phyloP scores from a whole-genome alignment of 2,113 vertebrate species.

The Cottus gobio region DNA sequence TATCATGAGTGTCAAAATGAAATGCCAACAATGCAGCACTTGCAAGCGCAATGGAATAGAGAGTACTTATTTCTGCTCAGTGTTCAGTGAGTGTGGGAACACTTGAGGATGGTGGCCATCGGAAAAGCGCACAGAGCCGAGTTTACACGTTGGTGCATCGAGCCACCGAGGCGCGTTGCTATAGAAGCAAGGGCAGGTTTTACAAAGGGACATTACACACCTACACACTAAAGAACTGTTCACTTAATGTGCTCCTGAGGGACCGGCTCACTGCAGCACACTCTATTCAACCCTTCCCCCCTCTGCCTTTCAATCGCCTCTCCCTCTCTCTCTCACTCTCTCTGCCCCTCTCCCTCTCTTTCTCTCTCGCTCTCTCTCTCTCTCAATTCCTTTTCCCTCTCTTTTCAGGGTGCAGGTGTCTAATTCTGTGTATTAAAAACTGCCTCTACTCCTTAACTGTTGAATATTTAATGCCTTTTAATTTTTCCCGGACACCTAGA shows the following conservation, averaged over 20 bases:
- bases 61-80: constrained; percentile 54
- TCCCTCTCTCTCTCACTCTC: constrained; percentile 6
- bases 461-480: constrained; percentile 77
- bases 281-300: constrained; percentile 51
- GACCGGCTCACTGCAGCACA: constrained; percentile 66
- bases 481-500: constrained; percentile 62
- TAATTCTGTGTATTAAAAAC: constrained; percentile 71
- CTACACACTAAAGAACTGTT: constrained; percentile 78
- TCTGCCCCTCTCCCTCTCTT: constrained; percentile 20
- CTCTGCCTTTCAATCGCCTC: constrained; percentile 58
- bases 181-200: constrained; percentile 76
- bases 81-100: constrained; percentile 66
- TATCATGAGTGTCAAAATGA: constrained; percentile 24
- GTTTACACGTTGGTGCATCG: constrained; percentile 56
- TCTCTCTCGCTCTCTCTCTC: constrained; percentile 19
- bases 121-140: constrained; percentile 37
- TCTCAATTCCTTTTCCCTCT: constrained; percentile 36
- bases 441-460: constrained; percentile 60
- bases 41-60: constrained; percentile 30
- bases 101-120: constrained; percentile 64
- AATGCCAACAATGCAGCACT: constrained; percentile 31
- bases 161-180: constrained; percentile 74
- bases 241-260: constrained; percentile 75
- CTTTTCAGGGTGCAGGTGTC: constrained; percentile 59
- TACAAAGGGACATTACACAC: constrained; percentile 80